Conservation (phyloP, 2,888 invertebrate genomes). For the Troides aeacus region DNA sequence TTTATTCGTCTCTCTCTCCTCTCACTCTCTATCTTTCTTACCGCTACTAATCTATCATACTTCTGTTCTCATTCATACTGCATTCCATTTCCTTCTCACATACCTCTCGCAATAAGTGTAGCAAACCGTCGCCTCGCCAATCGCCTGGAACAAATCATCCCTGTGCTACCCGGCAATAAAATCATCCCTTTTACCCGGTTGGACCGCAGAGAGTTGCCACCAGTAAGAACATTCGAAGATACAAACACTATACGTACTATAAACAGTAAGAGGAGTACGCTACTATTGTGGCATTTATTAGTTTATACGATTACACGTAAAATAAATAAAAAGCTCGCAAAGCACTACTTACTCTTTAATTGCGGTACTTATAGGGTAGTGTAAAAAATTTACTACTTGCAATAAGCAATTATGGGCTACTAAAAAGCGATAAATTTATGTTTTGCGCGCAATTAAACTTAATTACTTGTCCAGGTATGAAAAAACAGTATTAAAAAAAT, state of each 20-base stretch:
- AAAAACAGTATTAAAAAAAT: background rate
- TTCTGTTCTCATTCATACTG: too few species aligned
- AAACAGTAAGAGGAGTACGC: background rate
- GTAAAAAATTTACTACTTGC: background rate
- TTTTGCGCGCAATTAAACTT: background rate
- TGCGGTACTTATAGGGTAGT: background rate
- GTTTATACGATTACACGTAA: background rate
- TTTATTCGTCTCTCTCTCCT: too few species aligned
- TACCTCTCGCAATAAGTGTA: too few species aligned
- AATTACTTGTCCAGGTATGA: background rate
- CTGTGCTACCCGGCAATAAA: too few species aligned
- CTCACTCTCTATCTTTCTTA: too few species aligned
- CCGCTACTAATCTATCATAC: too few species aligned
- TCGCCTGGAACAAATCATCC: too few species aligned
- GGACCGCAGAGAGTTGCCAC: too few species aligned
- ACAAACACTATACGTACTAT: background rate
- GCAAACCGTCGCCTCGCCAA: too few species aligned
- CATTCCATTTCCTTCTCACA: too few species aligned
- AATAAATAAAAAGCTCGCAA: slow-evolving; percentile 1
- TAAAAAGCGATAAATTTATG: slow-evolving; percentile 19
- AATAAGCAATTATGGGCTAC: slow-evolving; percentile 6
- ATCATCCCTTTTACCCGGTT: too few species aligned
- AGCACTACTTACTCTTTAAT: background rate
- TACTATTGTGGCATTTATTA: background rate
- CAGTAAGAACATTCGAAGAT: background rate